Conservation (phyloP, 92 coral and sea anemone genomes). For the Porites divaricata region DNA sequence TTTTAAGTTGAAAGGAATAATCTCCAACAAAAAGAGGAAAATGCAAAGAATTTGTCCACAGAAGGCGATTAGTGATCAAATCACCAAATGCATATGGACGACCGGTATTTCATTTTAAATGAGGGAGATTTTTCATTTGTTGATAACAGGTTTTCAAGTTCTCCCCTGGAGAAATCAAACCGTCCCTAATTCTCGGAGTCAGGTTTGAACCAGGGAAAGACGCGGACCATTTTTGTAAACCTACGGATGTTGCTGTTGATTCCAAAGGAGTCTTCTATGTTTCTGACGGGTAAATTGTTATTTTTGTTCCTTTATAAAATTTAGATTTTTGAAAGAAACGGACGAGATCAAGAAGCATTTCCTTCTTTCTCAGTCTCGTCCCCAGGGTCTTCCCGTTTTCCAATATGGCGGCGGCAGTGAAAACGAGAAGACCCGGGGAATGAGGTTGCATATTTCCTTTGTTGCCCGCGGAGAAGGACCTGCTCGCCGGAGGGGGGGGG, state of each 20-base stretch:
- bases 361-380: neutral
- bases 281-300: constrained; percentile 84
- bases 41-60: no score
- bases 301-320: neutral
- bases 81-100: no score
- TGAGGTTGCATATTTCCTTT: no score
- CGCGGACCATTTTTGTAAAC: constrained; percentile 88
- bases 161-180: constrained; percentile 38
- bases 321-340: neutral
- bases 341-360: neutral
- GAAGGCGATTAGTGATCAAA: no score
- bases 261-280: constrained; percentile 76
- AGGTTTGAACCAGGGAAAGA: constrained; percentile 80
- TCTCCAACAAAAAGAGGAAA: no score
- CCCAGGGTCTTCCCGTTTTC: neutral
- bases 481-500: no score
- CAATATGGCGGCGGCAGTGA: no score
- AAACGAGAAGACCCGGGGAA: no score
- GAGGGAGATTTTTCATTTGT: neutral
- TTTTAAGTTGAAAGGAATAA: no score
- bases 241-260: constrained; percentile 97
- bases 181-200: constrained; percentile 66
- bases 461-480: no score
- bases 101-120: no score
- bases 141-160: constrained; percentile 84